Percentiles rank a stretch among this genome's conserved stretches.
Evolutionary conservation across 2,888 invertebrate genomes (phyloP).

Genomic region (Empis livida): DNA sequence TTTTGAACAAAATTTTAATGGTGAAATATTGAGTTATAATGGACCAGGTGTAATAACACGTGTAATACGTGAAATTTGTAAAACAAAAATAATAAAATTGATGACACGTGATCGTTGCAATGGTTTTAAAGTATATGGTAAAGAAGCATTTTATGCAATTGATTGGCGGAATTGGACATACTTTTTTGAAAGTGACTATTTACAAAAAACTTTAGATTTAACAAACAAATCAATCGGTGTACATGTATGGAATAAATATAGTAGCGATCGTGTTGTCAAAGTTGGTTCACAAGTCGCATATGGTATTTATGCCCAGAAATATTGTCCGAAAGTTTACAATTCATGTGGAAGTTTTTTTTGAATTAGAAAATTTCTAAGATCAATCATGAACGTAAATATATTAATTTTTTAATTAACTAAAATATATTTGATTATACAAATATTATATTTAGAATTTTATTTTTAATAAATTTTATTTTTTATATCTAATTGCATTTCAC

Average conservation of each 20-base stretch:
- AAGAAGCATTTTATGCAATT: conserved; percentile 54
- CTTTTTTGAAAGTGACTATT: conserved; percentile 40
- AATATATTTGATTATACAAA: no score
- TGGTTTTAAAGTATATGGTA: conserved; percentile 50
- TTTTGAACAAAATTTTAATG: conserved; percentile 42
- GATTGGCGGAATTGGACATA: conserved; percentile 44
- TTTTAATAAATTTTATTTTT: no score
- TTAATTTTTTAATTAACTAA: no score
- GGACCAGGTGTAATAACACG: conserved; percentile 48
- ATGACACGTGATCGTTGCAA: conserved; percentile 42
- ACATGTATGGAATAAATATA: conserved; percentile 32
- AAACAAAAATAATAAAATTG: conserved; percentile 36
- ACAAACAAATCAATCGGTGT: conserved; percentile 24
- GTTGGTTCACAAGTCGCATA: conserved; percentile 30
- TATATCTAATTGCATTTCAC: no score
- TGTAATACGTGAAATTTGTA: conserved; percentile 44
- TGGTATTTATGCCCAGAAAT: conserved; percentile 25
- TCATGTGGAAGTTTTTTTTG: no score
- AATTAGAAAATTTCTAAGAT: no score
- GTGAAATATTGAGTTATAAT: conserved; percentile 44
- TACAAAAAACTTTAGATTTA: conserved; percentile 26
- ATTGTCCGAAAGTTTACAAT: conserved; percentile 29
- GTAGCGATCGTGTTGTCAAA: conserved; percentile 18
- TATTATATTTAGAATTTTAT: no score
- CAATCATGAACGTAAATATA: no score